Percentiles rank a stretch among this genome's conserved stretches.
phyloP scores from a whole-genome alignment of 2,888 invertebrate genomes.

The Epistrophe eligans region DNA sequence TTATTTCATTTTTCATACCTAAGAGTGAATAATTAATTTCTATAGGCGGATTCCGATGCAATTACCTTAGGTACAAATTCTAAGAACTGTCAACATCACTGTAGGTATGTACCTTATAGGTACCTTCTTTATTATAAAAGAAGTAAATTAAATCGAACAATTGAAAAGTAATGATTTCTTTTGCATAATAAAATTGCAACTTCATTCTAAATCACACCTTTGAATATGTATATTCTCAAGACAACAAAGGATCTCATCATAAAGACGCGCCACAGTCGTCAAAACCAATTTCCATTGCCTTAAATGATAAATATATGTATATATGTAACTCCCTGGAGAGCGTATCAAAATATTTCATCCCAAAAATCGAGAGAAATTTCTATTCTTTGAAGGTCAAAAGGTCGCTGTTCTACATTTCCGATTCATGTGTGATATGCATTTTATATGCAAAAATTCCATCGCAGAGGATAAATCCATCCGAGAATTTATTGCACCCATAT shows the following conservation, averaged over 20 bases:
- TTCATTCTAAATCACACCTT: conserved; percentile 34
- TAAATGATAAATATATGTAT: not conserved
- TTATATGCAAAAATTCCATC: conserved; percentile 69
- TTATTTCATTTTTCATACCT: not conserved
- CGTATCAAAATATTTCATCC: conserved; percentile 61
- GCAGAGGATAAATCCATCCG: conserved; percentile 42
- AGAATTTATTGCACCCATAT: conserved; percentile 71
- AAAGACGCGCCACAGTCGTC: not conserved
- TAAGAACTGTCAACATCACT: conserved; percentile 30
- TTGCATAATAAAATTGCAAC: conserved; percentile 39
- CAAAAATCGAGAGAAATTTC: conserved; percentile 11
- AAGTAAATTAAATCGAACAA: conserved; percentile 36
- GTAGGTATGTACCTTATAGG: not conserved
- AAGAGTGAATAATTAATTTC: not conserved
- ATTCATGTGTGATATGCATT: conserved; percentile 25
- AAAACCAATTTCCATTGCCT: conserved; percentile 60
- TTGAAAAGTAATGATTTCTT: conserved; percentile 30
- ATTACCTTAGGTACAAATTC: not conserved
- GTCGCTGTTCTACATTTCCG: conserved; percentile 64
- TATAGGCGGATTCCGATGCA: not conserved
- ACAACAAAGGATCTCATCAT: conserved; percentile 1
- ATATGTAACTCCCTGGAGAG: conserved; percentile 56
- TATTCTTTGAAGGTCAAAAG: conserved; percentile 60
- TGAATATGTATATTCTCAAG: conserved; percentile 4
- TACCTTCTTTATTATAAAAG: not conserved